Conservation (phyloP, 2,888 invertebrate species). For the Zonitis immaculata region DNA sequence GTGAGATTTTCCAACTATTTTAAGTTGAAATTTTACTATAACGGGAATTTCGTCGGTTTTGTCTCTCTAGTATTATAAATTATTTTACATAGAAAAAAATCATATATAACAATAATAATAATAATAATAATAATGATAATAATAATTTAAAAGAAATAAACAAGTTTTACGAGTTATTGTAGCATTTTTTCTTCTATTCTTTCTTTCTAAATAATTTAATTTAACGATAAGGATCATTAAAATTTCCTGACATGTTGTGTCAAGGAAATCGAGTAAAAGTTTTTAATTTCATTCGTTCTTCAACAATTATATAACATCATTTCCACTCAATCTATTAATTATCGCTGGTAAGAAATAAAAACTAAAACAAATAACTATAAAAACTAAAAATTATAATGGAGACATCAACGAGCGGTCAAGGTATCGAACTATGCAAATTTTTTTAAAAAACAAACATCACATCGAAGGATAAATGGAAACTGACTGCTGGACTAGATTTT, state of each 20-base stretch:
- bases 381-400: no score
- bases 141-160: not conserved
- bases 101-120: no score
- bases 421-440: no score
- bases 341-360: no score
- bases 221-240: not conserved
- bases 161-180: not conserved
- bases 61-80: no score
- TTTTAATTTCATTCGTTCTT: not conserved
- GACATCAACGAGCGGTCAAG: no score
- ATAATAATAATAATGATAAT: not conserved
- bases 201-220: not conserved
- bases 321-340: no score
- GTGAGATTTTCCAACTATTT: constrained; percentile 18
- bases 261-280: not conserved
- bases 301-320: no score
- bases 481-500: no score
- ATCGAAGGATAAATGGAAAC: no score
- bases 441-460: no score
- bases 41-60: not conserved
- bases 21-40: not conserved
- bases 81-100: not conserved
- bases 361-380: no score
- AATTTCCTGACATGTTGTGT: not conserved
- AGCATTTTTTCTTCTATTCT: not conserved